Base-by-base conservation (phyloP, 2,113 vertebrate species). In the Glaucomys volans region DNA sequence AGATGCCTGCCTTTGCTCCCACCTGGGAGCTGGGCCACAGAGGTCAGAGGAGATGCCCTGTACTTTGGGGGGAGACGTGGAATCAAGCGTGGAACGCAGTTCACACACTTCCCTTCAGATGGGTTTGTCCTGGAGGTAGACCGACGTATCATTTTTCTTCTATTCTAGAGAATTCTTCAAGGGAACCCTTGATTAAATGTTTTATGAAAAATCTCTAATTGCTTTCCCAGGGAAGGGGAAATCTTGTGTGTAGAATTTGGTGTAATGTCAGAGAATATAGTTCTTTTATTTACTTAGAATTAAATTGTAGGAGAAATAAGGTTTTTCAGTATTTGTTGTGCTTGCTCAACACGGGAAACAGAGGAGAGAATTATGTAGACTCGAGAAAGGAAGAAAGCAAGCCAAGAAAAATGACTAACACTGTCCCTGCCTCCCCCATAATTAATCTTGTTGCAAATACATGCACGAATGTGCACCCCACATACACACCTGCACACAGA, bases 81-180 rank as follows among this genome's bases (percentile, higher is more conserved):
- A 57, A 4, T 5, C 16, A 62, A 64, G 74, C 42, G 26, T n/a
- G 2, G 35, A 22, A 3, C 3, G 37, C 57, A 35, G 3, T 40
- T 24, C 2, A 24, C 3, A 1, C 4, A 0, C 2, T 2, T 8
- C 24, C 35, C 47, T 47, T 26, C n/a, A 4, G 4, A 50, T 4
- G 6, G 4, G 5, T 54, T 62, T 76, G 30, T 75, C 75, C 42
- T 59, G 3, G 11, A 37, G 28, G 8, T 52, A 6, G 47, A 47
- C 44, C 30, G 11, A 3, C 4, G 18, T 12, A 30, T 17, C 24
- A 89, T 66, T 54, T 57, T 42, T 54, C 59, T 42, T n/a, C 3
- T 26, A 16, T 50, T 67, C 69, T 67, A 40, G n/a, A 80, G 80
- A 92, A 80, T 86, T 92, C 85, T 93, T 82, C 32, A 85, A n/a